Evolutionary conservation across 2,113 vertebrate species (phyloP), one percentile per base, ranked within the genome.

Genomic region (Hydropotes inermis): DNA sequence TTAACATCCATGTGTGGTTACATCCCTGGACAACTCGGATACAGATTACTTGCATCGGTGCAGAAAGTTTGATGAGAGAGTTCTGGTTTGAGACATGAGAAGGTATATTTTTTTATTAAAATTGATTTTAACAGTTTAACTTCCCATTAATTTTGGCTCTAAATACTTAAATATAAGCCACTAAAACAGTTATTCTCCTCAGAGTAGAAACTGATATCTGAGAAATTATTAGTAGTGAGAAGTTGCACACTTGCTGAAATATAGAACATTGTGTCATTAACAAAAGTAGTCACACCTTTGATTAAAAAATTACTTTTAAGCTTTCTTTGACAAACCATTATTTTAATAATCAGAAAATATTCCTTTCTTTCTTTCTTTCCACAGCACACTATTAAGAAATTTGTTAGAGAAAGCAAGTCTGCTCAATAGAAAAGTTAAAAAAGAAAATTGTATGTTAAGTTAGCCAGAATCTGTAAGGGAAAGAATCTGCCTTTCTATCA

Each of bases 261-360:
- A 33, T 0, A 84, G 47, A 94, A 33, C 81, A 94, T 0, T 47
- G n/a, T 43, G 30, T 60, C 27, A 11, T 93, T 55, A 64, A 79
- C 81, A 54, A 52, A 52, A 92, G 60, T 2, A 60, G 14, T 15
- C 50, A 5, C 5, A 36, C 1, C 3, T 39, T 79, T 91, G 74
- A 94, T 64, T 94, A 60, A 58, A 90, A 67, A 96, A 85, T 30
- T 95, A 70, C 33, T 7, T 78, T 11, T 33, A 94, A 84, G 54
- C 54, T 78, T 92, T 54, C 47, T 82, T 92, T 58, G 86, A 95
- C 3, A 43, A 95, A 54, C 39, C 85, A 87, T 43, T 78, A 89
- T 45, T 95, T 88, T 86, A 52, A 92, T 52, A 96, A 78, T 87
- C 25, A 89, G 45, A 96, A 82, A 85, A 74, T 67, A 89, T 23